Conservation (phyloP, 2,888 invertebrate genomes). For the Parascotia fuliginaria region DNA sequence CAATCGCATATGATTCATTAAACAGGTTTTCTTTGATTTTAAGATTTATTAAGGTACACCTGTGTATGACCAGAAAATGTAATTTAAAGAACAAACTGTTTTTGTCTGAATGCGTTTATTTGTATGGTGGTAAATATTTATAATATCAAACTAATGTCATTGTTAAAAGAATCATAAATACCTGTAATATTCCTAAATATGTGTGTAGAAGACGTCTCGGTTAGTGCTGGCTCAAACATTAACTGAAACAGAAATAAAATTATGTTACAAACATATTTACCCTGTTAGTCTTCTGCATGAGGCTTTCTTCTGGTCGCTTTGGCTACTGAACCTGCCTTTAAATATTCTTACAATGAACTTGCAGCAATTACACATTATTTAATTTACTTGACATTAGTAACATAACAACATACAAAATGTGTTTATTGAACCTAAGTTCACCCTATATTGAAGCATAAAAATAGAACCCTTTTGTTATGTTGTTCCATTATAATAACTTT, state of each 20-base stretch:
- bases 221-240: constrained; percentile 67
- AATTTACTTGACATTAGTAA: too few relatives aligned
- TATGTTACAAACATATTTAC: constrained; percentile 8
- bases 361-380: too few relatives aligned
- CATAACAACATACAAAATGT: too few relatives aligned
- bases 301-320: too few relatives aligned
- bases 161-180: constrained; percentile 34
- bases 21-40: background rate
- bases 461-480: too few relatives aligned
- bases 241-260: constrained; percentile 62
- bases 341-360: too few relatives aligned
- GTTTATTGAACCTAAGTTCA: too few relatives aligned
- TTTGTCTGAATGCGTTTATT: constrained; percentile 1
- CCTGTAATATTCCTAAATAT: constrained; percentile 55
- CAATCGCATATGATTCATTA: background rate
- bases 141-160: constrained; percentile 3
- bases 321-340: too few relatives aligned
- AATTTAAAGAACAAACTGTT: constrained; percentile 38
- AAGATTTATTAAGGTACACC: background rate
- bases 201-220: constrained; percentile 50
- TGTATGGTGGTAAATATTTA: constrained; percentile 8
- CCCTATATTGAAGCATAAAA: too few relatives aligned
- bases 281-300: too few relatives aligned
- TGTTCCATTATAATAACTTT: too few relatives aligned
- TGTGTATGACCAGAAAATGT: background rate